A percentile compares a stretch with the other conserved stretches of the same genome.
phyloP scores from a whole-genome alignment of 1,140 invertebrate species.

The Drosophila rhopaloa region DNA sequence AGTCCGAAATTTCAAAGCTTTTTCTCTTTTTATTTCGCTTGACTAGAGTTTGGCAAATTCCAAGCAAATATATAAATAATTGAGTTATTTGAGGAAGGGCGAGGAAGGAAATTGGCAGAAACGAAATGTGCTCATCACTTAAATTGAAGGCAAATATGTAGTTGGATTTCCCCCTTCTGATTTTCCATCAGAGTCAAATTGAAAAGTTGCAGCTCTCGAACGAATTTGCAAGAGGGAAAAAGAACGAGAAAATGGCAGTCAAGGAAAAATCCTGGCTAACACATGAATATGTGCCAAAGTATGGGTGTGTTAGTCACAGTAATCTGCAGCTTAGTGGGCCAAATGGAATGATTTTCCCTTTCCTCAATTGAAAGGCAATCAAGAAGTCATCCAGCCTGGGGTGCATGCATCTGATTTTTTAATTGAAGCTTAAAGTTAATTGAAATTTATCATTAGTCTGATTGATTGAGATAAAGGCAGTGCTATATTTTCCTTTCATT shows the following conservation, averaged over 20 bases:
- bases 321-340: conserved; percentile 46
- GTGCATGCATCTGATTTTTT: conserved; percentile 27
- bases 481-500: conserved; percentile 29
- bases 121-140: conserved; percentile 39
- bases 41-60: conserved; percentile 21
- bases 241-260: conserved; percentile 6
- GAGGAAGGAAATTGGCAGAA: conserved; percentile 31
- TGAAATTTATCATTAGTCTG: conserved; percentile 65
- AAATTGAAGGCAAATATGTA: conserved; percentile 63
- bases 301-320: conserved; percentile 36
- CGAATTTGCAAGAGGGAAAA: conserved; percentile 54
- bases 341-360: conserved; percentile 11
- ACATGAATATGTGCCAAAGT: conserved; percentile 12
- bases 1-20: conserved; percentile 6
- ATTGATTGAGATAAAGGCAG: conserved; percentile 41
- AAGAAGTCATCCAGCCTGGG: conserved; percentile 20
- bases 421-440: conserved; percentile 53
- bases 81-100: conserved; percentile 24
- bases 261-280: conserved; percentile 27
- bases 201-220: conserved; percentile 59
- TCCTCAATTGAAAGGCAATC: conserved; percentile 9
- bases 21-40: background rate
- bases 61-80: conserved; percentile 60
- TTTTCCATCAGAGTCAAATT: conserved; percentile 60
- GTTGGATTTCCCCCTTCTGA: conserved; percentile 17